Base-by-base conservation (phyloP, 2,888 invertebrate genomes). In the Xestia ashworthii region DNA sequence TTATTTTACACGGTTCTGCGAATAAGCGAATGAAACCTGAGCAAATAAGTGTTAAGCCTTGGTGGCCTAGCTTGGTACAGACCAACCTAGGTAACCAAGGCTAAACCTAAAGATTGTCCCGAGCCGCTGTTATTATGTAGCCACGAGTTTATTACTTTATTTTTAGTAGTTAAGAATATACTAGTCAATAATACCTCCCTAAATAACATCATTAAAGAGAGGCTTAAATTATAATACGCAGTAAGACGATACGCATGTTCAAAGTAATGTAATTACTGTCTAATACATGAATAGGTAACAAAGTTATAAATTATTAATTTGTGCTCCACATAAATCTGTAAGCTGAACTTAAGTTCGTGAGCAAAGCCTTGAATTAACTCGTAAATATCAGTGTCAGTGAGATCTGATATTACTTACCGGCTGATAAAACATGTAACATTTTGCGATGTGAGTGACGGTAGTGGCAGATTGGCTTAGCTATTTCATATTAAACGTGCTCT, bases 231-330 rank as follows among this genome's bases (percentile, higher is more conserved):
- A 64, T 80, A 32, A 60, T 53, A 70, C 41, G 14, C 22, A 66
- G 60, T 70, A 70, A 71, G 58, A 32, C 25, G 78, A 83, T 70
- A 67, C 60, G 32, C 60, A 25, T 78, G n/a, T 78, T 48, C 84
- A 73, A 70, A 80, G 53, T 81, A 70, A 84, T 70, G 48, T 66
- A 70, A 81, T 81, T 80, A 74, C 81, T 38, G 60, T 55, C 46
- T 66, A 46, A 70, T 73, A 73, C 62, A 41, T 46, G 60, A 74
- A 70, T 38, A 60, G 38, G 53, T 62, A 73, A 73, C 65, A 55
- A 68, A 84, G 74, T 81, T 84, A 70, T 71, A 84, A 71, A 74
- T 80, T 74, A 74, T 74, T 80, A 84, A 80, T 82, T 80, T 74
- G 46, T 64, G 46, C 50, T 71, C 3, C 50, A 83, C 68, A 65